Percentiles rank a stretch among this genome's conserved stretches.
Conservation (phyloP, 2,113 vertebrate species). For the Uria lomvia region DNA sequence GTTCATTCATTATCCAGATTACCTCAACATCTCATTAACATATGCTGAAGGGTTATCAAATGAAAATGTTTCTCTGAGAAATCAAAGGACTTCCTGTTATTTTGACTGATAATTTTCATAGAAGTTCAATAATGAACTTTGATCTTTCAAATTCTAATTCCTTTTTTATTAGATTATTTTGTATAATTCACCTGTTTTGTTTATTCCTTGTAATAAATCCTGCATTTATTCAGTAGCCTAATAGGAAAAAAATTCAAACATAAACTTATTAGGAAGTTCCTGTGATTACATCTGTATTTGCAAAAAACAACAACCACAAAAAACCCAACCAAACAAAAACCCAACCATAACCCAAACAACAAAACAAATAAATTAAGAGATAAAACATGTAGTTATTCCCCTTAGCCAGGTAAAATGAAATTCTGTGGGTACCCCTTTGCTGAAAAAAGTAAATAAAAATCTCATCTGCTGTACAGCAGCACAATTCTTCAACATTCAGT, state of each 20-base stretch:
- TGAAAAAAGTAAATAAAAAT: neutral
- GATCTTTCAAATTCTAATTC: neutral
- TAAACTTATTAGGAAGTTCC: neutral
- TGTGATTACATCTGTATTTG: neutral
- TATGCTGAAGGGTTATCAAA: fast-evolving
- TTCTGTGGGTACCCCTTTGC: neutral
- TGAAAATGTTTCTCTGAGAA: neutral
- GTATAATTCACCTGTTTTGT: neutral
- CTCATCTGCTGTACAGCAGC: neutral
- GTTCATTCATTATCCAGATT: neutral
- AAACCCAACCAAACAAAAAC: no score
- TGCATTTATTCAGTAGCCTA: neutral
- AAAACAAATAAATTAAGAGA: neutral
- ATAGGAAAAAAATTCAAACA: neutral
- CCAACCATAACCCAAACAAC: neutral
- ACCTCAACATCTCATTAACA: neutral
- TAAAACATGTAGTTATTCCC: neutral
- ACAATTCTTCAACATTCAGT: neutral
- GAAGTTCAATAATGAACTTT: neutral
- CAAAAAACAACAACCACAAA: neutral
- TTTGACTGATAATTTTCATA: neutral
- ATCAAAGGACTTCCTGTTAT: neutral
- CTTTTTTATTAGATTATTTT: neutral
- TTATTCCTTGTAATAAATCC: neutral
- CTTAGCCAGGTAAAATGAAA: neutral